Evolutionary conservation across 2,113 vertebrate genomes (phyloP).

Genomic region (Larimichthys polyactis): DNA sequence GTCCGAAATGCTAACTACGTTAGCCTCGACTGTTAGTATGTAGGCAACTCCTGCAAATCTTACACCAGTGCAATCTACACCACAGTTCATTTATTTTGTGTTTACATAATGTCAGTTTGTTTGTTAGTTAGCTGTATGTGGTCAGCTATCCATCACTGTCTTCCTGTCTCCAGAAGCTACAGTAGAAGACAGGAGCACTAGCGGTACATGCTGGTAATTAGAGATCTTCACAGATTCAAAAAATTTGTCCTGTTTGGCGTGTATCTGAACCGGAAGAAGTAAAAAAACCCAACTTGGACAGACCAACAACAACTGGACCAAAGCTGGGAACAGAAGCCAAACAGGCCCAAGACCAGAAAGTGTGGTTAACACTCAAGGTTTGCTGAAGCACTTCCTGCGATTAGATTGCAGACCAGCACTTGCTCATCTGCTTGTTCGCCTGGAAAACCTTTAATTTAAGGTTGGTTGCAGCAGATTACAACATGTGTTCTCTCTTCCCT

Average conservation of each 20-base stretch:
- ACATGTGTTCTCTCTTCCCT: neutral
- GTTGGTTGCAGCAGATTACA: neutral
- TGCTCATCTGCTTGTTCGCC: neutral
- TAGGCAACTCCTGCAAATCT: neutral
- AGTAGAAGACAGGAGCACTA: neutral
- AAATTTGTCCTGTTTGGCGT: neutral
- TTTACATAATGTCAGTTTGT: conserved; percentile 31
- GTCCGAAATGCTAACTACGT: neutral
- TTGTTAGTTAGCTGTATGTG: conserved; percentile 37
- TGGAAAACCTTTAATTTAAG: neutral
- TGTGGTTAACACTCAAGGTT: neutral
- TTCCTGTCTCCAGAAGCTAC: neutral
- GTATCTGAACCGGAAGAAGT: neutral
- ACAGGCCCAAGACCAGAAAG: neutral
- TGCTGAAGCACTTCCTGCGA: neutral
- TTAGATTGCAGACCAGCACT: neutral
- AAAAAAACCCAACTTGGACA: neutral
- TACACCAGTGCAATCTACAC: neutral
- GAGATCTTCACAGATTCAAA: neutral
- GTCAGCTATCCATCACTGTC: conserved; percentile 43
- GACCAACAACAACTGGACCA: neutral
- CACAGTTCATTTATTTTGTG: neutral
- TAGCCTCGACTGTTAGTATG: neutral
- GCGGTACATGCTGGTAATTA: neutral
- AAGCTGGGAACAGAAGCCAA: neutral